Percentiles rank a stretch among this genome's conserved stretches.
Evolutionary conservation across 1,140 invertebrate species (phyloP).

Genomic region (Cyrtorhinus lividipennis): DNA sequence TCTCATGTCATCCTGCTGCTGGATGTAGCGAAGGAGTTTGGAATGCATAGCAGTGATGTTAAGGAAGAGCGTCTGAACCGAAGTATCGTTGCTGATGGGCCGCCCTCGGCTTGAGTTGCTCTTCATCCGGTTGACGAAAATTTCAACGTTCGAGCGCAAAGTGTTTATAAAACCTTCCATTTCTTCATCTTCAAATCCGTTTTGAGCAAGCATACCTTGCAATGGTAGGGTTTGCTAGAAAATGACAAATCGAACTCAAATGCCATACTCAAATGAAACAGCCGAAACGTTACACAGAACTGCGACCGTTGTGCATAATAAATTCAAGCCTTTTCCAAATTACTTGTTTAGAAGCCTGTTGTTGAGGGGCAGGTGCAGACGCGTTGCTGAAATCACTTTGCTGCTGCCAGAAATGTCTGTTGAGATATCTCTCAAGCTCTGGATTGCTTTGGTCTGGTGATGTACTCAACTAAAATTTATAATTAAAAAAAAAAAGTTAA

Average conservation of each 20-base stretch:
- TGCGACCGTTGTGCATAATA: too few relatives aligned
- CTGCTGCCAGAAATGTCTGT: constrained; percentile 76
- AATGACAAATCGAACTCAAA: too few relatives aligned
- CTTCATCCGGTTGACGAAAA: constrained; percentile 97
- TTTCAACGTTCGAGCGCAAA: constrained; percentile 69
- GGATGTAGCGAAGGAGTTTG: constrained; percentile 78
- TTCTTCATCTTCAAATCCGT: constrained; percentile 46
- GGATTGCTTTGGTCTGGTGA: constrained; percentile 42
- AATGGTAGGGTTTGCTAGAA: not conserved
- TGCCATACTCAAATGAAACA: too few relatives aligned
- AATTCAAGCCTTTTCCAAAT: too few relatives aligned
- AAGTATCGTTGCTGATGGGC: constrained; percentile 89
- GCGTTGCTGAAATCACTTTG: constrained; percentile 18
- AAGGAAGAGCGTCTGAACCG: constrained; percentile 94
- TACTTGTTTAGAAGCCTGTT: constrained; percentile 7
- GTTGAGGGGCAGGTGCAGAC: not conserved
- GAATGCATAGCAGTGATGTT: constrained; percentile 95
- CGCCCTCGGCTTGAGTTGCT: constrained; percentile 89
- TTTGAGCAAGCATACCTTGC: not conserved
- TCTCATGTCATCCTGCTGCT: constrained; percentile 85
- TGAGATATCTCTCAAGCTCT: constrained; percentile 87
- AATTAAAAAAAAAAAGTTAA: too few relatives aligned
- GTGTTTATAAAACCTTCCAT: constrained; percentile 76
- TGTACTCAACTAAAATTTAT: constrained; percentile 18
- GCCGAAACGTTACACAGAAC: too few relatives aligned